Evolutionary conservation across 92 coral and sea anemone species (phyloP), one percentile per base, ranked within the genome.

Genomic region (Ricordea florida): DNA sequence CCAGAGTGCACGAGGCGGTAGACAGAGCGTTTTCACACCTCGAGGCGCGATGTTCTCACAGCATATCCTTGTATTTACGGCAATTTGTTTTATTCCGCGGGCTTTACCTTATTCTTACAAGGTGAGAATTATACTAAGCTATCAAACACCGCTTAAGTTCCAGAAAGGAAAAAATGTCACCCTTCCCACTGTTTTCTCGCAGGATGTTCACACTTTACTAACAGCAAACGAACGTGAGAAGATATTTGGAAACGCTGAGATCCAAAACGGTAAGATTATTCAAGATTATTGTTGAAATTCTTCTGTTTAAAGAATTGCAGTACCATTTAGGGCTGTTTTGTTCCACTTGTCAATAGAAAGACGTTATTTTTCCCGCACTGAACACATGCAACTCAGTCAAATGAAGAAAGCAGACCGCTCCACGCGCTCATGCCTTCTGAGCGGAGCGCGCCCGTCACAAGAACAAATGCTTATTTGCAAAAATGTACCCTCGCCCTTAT

Each of bases 211-310:
- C 64, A 70, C 15, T 26, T 27, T 70, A 6, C 40, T 70, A 11
- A 70, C 77, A 40, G 52, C 77, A 4, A 41, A 52, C 22, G 77
- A 70, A 35, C 52, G 49, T 10, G 77, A 70, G 31, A 70, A 21
- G 65, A 70, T 70, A 22, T 70, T 70, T 42, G 77, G 77, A 17
- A 65, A 40, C 10, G 53, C 65, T 11, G 37, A 37, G 21, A 52
- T 41, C 10, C 49, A 17, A 40, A 20, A 29, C 30, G 65, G 77
- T 70, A 41, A 27, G 77, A 36, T 29, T 26, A 26, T 17, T 2
- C 15, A 9, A 2, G 27, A 8, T 11, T 23, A 51, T 20, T 27
- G 1, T 10, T 69, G 38, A 18, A 14, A 3, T 50, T 42, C n/a
- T n/a, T n/a, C n/a, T n/a, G n/a, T n/a, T n/a, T n/a, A n/a, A n/a